These are phyloP conservation scores for Myotis davidii DNA, from an alignment of 2,113 vertebrate species.

Conservation along the genomic window DNA sequence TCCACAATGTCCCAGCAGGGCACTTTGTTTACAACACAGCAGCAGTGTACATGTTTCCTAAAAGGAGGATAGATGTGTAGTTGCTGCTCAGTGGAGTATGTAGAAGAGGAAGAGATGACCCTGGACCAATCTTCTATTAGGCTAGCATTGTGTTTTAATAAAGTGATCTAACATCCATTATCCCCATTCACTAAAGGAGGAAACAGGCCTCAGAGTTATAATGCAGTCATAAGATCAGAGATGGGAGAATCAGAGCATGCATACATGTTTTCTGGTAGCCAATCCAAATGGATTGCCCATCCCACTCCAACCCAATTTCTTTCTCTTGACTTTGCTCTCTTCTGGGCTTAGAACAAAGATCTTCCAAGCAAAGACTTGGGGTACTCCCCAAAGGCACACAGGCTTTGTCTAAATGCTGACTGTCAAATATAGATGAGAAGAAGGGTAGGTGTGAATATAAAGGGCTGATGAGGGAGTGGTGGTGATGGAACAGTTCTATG, in stretches of 20 bases:
- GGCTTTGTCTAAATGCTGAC: neutral
- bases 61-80: neutral
- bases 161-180: neutral
- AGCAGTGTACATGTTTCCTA: neutral
- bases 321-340: neutral
- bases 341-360: neutral
- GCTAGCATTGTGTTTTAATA: neutral
- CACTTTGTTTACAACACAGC: slow-evolving; percentile 62
- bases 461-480: neutral
- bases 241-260: neutral
- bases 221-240: neutral
- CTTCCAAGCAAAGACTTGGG: neutral
- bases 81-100: accelerated
- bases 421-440: neutral
- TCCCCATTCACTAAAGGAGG: neutral
- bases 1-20: neutral
- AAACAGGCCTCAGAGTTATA: neutral
- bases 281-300: neutral
- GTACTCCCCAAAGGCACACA: neutral
- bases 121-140: neutral
- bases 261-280: neutral
- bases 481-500: neutral
- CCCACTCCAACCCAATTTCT: slow-evolving; percentile 13
- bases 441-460: neutral
- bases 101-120: neutral